These are phyloP conservation scores for Periophthalmus magnuspinnatus DNA, from an alignment of 2,797 vertebrate species.

Conservation along the genomic window DNA sequence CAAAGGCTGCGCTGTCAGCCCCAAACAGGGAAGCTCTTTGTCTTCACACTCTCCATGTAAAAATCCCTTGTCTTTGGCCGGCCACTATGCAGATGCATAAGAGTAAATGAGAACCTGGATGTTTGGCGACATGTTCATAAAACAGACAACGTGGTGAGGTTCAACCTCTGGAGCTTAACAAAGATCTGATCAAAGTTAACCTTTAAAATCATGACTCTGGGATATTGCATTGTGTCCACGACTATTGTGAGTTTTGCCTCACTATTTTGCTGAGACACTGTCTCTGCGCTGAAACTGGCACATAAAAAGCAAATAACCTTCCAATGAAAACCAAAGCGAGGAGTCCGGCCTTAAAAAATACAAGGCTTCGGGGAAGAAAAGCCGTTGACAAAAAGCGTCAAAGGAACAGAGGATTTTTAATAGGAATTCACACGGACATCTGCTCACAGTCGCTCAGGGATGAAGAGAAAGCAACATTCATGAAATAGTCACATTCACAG, in stretches of 20 bases:
- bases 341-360: conserved; percentile 26
- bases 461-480: conserved; percentile 19
- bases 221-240: conserved; percentile 30
- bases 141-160: conserved; percentile 33
- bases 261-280: conserved; percentile 56
- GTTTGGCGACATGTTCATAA: conserved; percentile 62
- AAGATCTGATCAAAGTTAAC: conserved; percentile 58
- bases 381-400: conserved; percentile 17
- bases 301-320: conserved; percentile 45
- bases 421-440: conserved; percentile 31
- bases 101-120: conserved; percentile 52
- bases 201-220: conserved; percentile 49
- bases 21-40: conserved; percentile 53
- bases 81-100: conserved; percentile 30
- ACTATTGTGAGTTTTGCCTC: conserved; percentile 41
- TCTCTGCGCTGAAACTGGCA: conserved; percentile 38
- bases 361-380: conserved; percentile 6
- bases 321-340: conserved; percentile 15
- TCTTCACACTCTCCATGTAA: conserved; percentile 56
- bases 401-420: neutral
- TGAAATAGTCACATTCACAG: conserved; percentile 15
- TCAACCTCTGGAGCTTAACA: conserved; percentile 16
- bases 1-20: conserved; percentile 61
- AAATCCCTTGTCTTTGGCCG: conserved; percentile 34
- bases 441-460: conserved; percentile 12